phyloP scores from a whole-genome alignment of 2,113 vertebrate genomes.

The Patagioenas fasciata region DNA sequence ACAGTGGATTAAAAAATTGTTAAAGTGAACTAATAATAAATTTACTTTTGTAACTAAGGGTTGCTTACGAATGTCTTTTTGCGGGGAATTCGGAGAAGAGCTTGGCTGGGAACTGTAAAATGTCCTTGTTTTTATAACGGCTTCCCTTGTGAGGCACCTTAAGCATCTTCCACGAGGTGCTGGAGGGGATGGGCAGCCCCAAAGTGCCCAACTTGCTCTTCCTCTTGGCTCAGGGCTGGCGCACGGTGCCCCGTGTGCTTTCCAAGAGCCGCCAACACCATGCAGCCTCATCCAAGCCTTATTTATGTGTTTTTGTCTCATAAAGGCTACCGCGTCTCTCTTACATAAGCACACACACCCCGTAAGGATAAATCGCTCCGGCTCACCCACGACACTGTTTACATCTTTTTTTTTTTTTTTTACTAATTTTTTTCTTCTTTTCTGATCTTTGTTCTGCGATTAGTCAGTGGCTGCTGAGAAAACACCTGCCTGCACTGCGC shows the following conservation, averaged over 20 bases:
- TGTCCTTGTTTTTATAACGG: neutral
- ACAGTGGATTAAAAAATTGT: neutral
- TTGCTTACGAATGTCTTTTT: neutral
- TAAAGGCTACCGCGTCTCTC: neutral
- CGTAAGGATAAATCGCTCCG: neutral
- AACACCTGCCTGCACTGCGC: neutral
- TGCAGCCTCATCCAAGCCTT: neutral
- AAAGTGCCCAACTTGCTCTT: neutral
- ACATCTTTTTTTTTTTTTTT: neutral
- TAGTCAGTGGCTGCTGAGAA: constrained; percentile 52
- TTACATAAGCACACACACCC: accelerated
- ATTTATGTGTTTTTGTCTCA: neutral
- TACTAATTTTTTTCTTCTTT: neutral
- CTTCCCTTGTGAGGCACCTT: neutral
- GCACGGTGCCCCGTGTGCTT: neutral
- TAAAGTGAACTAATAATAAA: constrained; percentile 59
- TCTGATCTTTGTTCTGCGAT: constrained; percentile 24
- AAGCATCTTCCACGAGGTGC: accelerated
- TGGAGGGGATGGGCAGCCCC: neutral
- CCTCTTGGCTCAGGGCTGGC: neutral
- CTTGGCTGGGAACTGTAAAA: neutral
- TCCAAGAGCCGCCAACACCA: neutral
- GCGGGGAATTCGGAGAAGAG: neutral
- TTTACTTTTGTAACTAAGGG: constrained; percentile 77
- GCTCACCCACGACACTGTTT: neutral